Evolutionary conservation across 2,113 vertebrate genomes (phyloP).

Genomic region (Pluvialis apricaria): DNA sequence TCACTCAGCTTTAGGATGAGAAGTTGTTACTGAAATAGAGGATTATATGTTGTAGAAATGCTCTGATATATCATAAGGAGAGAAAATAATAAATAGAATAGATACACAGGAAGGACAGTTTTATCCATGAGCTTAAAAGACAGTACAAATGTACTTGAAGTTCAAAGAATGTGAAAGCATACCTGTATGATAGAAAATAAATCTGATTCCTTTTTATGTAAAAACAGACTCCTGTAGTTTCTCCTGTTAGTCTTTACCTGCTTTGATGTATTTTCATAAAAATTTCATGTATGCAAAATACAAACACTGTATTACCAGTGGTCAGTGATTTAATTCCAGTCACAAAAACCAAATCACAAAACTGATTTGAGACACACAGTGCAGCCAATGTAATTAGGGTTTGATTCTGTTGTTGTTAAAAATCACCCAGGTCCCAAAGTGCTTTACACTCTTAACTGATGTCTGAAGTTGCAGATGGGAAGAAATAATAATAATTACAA

Average conservation of each 20-base stretch:
- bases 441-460: neutral
- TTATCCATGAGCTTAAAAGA: neutral
- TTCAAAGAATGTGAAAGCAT: neutral
- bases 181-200: neutral
- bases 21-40: neutral
- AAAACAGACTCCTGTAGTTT: neutral
- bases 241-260: neutral
- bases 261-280: neutral
- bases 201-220: neutral
- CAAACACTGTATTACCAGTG: neutral
- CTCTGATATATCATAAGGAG: neutral
- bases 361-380: neutral
- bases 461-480: neutral
- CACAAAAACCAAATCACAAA: neutral
- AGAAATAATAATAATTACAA: neutral
- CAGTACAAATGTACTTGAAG: neutral
- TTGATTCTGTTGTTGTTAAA: neutral
- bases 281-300: neutral
- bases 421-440: neutral
- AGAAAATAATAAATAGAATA: neutral
- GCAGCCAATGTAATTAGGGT: neutral
- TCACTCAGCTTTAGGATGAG: neutral
- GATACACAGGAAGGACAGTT: neutral
- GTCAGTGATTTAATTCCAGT: neutral
- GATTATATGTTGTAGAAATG: neutral